Percentiles rank a stretch among this genome's conserved stretches.
These are phyloP conservation scores for Seriola rivoliana DNA, from an alignment of 2,113 vertebrate genomes.

Conservation along the genomic window DNA sequence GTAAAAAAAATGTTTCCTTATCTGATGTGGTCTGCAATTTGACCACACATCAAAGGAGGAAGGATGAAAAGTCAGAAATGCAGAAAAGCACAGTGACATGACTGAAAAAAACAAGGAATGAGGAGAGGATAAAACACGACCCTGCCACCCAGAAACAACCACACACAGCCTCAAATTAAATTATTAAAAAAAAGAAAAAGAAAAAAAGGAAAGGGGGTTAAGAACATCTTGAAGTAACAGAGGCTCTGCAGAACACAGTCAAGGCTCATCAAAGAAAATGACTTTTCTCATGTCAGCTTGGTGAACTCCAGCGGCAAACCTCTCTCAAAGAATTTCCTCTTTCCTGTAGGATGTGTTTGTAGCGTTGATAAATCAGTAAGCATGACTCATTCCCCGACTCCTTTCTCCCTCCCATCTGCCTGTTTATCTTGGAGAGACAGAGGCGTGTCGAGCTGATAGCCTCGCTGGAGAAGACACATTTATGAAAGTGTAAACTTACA, in stretches of 20 bases:
- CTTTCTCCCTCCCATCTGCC: conserved; percentile 22
- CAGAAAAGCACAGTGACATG: conserved; percentile 8
- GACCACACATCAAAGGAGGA: conserved; percentile 34
- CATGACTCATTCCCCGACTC: conserved; percentile 34
- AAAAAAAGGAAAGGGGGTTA: background rate
- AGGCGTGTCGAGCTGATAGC: background rate
- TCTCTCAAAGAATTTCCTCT: conserved; percentile 12
- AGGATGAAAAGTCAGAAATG: conserved; percentile 30
- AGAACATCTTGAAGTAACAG: background rate
- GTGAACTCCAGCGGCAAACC: background rate
- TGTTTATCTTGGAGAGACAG: conserved; percentile 21
- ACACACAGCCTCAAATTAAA: background rate
- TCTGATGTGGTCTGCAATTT: conserved; percentile 52
- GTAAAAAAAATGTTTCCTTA: conserved; percentile 19
- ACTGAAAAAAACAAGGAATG: background rate
- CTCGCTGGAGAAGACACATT: background rate
- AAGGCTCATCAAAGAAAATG: background rate
- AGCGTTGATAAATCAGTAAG: conserved; percentile 24
- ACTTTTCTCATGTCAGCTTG: background rate
- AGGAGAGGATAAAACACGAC: background rate
- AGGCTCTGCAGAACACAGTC: background rate
- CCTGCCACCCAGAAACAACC: conserved; percentile 21
- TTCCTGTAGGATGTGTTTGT: conserved; percentile 29
- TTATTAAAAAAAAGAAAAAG: too few species aligned
- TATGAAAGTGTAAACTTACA: conserved; percentile 4